Evolutionary conservation across 2,113 vertebrate species (phyloP).

Genomic region (Petrocephalus zakoni): DNA sequence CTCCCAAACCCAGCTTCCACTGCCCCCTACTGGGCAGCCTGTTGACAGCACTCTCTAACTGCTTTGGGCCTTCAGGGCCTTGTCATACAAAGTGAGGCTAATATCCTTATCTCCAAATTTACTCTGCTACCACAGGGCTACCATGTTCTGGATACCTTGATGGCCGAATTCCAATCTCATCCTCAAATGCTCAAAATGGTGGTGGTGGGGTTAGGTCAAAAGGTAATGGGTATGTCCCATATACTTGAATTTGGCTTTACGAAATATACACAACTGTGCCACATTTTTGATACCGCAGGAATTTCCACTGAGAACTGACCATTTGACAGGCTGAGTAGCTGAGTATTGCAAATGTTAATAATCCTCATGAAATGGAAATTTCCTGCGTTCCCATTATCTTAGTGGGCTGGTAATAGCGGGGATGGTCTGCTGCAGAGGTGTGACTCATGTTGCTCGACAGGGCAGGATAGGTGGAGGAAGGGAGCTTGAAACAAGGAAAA

Average conservation of each 20-base stretch:
- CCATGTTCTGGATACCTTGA: neutral
- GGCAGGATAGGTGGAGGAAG: neutral
- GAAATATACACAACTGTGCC: neutral
- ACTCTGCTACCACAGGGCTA: neutral
- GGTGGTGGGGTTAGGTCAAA: neutral
- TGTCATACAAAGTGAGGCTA: neutral
- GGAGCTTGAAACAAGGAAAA: neutral
- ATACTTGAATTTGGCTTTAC: neutral
- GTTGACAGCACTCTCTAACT: neutral
- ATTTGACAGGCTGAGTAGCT: neutral
- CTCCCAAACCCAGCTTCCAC: neutral
- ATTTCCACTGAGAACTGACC: neutral
- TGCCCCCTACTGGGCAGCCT: neutral
- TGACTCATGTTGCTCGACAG: neutral
- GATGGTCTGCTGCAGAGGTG: neutral
- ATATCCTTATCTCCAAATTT: neutral
- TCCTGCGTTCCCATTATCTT: neutral
- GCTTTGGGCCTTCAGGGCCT: neutral
- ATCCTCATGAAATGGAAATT: conserved; percentile 10
- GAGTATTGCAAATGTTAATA: conserved; percentile 8
- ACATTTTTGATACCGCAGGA: neutral
- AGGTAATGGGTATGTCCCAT: neutral
- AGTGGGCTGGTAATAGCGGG: neutral
- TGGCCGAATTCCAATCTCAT: neutral
- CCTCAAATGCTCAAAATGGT: neutral